Base-by-base conservation (phyloP, 2,113 vertebrate genomes). In the Pseudorectes ferrugineus region DNA sequence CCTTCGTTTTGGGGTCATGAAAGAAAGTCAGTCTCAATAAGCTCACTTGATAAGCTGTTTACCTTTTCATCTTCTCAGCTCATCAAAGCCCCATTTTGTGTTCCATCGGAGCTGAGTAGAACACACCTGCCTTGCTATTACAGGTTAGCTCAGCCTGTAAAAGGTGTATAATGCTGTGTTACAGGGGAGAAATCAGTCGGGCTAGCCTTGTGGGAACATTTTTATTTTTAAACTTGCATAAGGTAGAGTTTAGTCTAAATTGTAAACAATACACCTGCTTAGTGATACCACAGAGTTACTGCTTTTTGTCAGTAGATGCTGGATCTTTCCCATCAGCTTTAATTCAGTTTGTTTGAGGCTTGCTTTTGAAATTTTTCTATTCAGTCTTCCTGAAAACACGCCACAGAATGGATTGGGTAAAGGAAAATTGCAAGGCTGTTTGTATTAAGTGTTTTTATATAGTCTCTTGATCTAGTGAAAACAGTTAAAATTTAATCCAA, bases 1-100 rank as follows among this genome's bases (percentile, higher is more conserved):
- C 28, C 29, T 58, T 62, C 0, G 0, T 57, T 86, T 73, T 3
- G 4, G 29, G 10, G 12, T 49, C 19, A 1, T 7, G 16, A 52
- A 48, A 51, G 13, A 35, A 66, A 59, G 12, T 31, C 14, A 16
- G n/a, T 61, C 25, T 48, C 17, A 14, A 4, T 42, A 36, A 72
- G 24, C 8, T 73, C 21, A 35, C 10, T 28, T 17, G 26, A 26
- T 55, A 40, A 55, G 24, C 38, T 79, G 13, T 59, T 65, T 72
- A 24, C 10, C 5, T 78, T 89, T 24, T 70, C 17, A 14, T 42
- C 17, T 83, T 61, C 65, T 70, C 49, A 61, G 5, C 26, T 48
- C 45, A 1, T 33, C 19, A 23, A 21, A 72, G 6, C 2, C 9
- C 2, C 6, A 5, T 15, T 5, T 72, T 26, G 14, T 74, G 61